phyloP scores from a whole-genome alignment of 2,888 invertebrate species.

The Gibbula magus region DNA sequence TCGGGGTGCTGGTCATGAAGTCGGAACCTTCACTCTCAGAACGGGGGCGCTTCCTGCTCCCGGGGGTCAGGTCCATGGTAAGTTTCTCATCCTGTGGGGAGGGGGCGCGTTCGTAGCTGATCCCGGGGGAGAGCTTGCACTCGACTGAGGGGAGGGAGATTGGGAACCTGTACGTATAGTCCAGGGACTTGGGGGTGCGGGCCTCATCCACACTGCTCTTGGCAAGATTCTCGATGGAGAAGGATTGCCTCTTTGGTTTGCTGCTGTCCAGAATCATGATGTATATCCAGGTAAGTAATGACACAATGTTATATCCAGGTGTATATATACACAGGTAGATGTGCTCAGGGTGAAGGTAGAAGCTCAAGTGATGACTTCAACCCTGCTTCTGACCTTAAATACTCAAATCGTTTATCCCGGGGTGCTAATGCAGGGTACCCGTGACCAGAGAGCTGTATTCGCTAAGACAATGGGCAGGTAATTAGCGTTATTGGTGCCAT shows the following conservation, averaged over 20 bases:
- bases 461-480: constrained; percentile 15
- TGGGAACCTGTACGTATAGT: not conserved
- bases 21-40: not conserved
- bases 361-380: not conserved
- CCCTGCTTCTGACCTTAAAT: not conserved
- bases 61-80: not conserved
- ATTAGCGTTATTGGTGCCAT: constrained; percentile 8
- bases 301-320: not conserved
- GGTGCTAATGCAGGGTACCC: not conserved
- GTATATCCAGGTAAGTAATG: not conserved
- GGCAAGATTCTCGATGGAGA: constrained; percentile 47
- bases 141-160: not conserved
- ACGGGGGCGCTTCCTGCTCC: not conserved
- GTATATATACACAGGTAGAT: constrained; percentile 2
- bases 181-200: constrained; percentile 24
- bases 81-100: constrained; percentile 14
- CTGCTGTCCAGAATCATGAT: constrained; percentile 23
- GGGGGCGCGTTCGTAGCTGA: not conserved
- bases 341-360: not conserved
- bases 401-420: not conserved
- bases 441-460: not conserved
- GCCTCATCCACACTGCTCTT: constrained; percentile 40
- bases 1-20: constrained; percentile 23
- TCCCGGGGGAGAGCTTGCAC: not conserved
- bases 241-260: constrained; percentile 41